phyloP scores from a whole-genome alignment of 2,888 invertebrate species.

The Eudasyphora cyanicolor region DNA sequence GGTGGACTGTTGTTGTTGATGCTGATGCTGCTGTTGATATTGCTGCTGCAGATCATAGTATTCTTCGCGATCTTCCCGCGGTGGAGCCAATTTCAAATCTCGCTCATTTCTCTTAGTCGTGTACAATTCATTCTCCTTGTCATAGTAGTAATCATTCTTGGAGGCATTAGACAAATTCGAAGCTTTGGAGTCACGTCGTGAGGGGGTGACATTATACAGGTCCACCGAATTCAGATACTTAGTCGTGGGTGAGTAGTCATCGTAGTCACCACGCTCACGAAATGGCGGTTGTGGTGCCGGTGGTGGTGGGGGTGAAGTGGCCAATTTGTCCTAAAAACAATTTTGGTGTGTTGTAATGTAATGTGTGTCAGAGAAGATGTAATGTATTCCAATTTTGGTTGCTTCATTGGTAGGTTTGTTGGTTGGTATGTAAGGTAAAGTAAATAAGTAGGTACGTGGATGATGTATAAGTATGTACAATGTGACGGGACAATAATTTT shows the following conservation, averaged over 20 bases:
- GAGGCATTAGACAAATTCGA: conserved; percentile 71
- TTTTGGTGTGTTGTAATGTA: conserved; percentile 53
- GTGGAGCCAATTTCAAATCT: conserved; percentile 75
- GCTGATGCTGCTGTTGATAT: conserved; percentile 63
- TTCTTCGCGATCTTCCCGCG: conserved; percentile 77
- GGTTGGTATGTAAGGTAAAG: background rate
- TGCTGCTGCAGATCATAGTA: conserved; percentile 63
- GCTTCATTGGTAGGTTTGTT: conserved; percentile 4
- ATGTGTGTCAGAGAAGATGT: conserved; percentile 59
- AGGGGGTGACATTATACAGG: conserved; percentile 73
- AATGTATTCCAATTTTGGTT: conserved; percentile 2
- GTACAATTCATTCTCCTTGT: conserved; percentile 79
- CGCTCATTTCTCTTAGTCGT: conserved; percentile 73
- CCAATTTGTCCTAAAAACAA: conserved; percentile 71
- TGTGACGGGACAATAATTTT: background rate
- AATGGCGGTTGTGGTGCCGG: conserved; percentile 70
- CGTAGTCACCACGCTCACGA: conserved; percentile 69
- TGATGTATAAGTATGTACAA: background rate
- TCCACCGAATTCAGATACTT: conserved; percentile 77
- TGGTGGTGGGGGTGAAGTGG: conserved; percentile 71
- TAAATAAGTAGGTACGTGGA: background rate
- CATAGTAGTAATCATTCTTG: conserved; percentile 78
- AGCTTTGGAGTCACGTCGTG: conserved; percentile 76
- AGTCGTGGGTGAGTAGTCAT: conserved; percentile 73
- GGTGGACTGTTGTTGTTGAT: conserved; percentile 67